phyloP scores from a whole-genome alignment of 2,113 vertebrate species.

The Dicerorhinus sumatrensis region DNA sequence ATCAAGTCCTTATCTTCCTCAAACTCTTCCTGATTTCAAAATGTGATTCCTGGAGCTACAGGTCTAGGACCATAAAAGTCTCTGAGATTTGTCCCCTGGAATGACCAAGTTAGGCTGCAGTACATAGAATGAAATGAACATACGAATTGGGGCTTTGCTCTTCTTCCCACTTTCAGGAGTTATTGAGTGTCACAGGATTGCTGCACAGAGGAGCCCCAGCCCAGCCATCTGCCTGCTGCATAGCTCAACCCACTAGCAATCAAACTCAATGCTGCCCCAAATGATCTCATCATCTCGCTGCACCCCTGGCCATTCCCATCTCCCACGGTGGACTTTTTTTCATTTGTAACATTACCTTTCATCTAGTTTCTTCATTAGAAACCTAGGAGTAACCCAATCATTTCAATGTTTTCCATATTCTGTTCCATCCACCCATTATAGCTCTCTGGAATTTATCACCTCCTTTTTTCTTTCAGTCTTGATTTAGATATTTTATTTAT shows the following conservation, averaged over 20 bases:
- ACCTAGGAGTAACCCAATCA: neutral
- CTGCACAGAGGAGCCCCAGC: neutral
- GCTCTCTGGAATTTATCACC: neutral
- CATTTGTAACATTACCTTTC: neutral
- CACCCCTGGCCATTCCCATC: rapidly evolving
- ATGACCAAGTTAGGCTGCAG: neutral
- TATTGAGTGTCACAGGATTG: neutral
- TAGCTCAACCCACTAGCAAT: neutral
- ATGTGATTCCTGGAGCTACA: neutral
- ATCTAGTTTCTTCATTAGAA: neutral
- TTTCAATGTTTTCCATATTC: neutral
- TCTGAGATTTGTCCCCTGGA: neutral
- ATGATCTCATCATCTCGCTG: neutral
- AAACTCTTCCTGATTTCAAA: neutral
- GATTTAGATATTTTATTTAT: neutral
- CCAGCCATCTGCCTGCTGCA: neutral
- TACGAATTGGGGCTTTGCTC: neutral
- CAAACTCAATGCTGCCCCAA: neutral
- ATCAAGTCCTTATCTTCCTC: neutral
- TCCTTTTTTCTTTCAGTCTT: neutral
- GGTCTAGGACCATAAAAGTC: neutral
- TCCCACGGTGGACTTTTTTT: rapidly evolving
- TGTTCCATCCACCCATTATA: neutral
- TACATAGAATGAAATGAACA: neutral
- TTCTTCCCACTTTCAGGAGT: neutral